Base-by-base conservation (phyloP, 2,888 invertebrate genomes). In the Tryphoninae sp. region DNA sequence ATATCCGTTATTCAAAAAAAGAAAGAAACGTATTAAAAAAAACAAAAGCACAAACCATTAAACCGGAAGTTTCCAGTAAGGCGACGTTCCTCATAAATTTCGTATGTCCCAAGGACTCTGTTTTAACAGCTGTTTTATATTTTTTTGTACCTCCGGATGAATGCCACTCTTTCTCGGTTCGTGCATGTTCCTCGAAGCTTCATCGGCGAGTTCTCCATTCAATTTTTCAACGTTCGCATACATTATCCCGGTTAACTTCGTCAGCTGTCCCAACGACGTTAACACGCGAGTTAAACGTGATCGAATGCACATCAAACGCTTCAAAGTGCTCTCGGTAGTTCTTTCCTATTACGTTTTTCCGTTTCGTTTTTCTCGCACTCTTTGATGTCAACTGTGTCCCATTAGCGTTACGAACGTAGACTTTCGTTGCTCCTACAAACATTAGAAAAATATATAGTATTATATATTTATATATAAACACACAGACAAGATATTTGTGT, bases 41-140 rank as follows among this genome's bases (percentile, higher is more conserved):
- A 19, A 45, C 1, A 19, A 19, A 19, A 19, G 13, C 45, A 13
- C 3, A 33, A 33, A 33, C 4, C 33, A 22, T 8, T 11, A 9
- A 22, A 58, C 22, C 22, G 19, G 19, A 58, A 22, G 58, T 19
- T 19, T 9, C 19, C 1, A 67, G 65, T 33, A n/a, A 26, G 45
- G 11, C 16, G 59, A 49, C 11, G 55, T 22, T 33, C 33, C 33
- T 33, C 58, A 6, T 65, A 16, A n/a, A 58, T 58, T 16, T 19
- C 26, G 26, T 75, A 40, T 68, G 61, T 62, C 76, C 9, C 53
- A 59, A 61, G 59, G 19, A 68, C 58, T 76, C 68, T 68, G 68
- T 68, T 76, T 75, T 67, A 75, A 75, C 75, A 67, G 75, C 75
- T 75, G 75, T 67, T 67, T 67, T 74, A 61, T 71, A 49, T 26